Base-by-base conservation (phyloP, 2,113 vertebrate species). In the Redunca redunca region DNA sequence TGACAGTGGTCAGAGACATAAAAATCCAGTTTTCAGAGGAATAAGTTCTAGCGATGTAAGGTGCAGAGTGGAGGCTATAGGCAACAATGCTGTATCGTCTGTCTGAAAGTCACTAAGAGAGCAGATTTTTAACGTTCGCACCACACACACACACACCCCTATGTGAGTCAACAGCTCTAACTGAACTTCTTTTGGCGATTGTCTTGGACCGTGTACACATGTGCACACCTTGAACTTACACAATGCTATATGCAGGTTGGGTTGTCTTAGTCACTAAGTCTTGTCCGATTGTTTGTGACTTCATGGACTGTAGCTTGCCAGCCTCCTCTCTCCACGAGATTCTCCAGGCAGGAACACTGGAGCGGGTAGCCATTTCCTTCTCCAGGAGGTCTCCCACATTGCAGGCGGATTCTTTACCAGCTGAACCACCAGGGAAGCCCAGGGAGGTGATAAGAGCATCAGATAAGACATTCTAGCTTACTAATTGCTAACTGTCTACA, bases 281-380 rank as follows among this genome's bases (percentile, higher is more conserved):
- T 0, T 4, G 5, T 23, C 67, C 0, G 12, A 14, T 43, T 43
- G 0, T 43, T 8, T 43, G 6, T 77, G 36, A 43, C 36, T 25
- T 77, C 36, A 26, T 26, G 71, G 23, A 26, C 13, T 26, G 6
- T 14, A 14, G 40, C 40, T 43, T 26, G 40, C 71, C 40, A 43
- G 23, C 36, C 71, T 43, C 40, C 40, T 77, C 40, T 43, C 21
- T 43, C 40, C 40, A 4, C 26, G 23, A 43, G 40, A 14, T 26
- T 77, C 71, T 77, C 71, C 40, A 15, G 23, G 40, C 36, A 77
- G 23, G 40, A 26, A 7, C 1, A 3, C 23, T 77, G 71, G 71
- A 4, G 23, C 7, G 6, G 71, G 23, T 15, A 13, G 71, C 12
- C 71, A 77, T 7, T 77, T 77, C 71, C 71, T 77, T 43, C 71